Base-by-base conservation (phyloP, 2,113 vertebrate species). In the Himantopus leucocephalus region DNA sequence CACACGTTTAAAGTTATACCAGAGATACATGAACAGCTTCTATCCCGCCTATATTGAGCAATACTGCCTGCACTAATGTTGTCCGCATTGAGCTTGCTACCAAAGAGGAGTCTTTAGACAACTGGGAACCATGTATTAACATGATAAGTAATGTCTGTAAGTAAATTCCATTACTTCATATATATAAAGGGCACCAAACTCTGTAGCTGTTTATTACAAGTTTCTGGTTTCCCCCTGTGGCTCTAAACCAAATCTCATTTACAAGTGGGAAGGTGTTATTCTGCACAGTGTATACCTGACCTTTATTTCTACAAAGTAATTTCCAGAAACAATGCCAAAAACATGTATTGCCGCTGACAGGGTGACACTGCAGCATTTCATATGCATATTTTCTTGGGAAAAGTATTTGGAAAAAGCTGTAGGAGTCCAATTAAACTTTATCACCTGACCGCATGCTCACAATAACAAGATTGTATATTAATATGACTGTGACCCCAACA, bases 371-470 rank as follows among this genome's bases (percentile, higher is more conserved):
- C 26, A 95, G 62, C 62, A 92, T 37, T 88, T 90, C 43, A 85
- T 52, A 66, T 52, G 53, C 37, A 71, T 78, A 66, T 77, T 94
- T 94, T 83, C 79, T 80, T 78, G 14, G 41, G 35, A 74, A 88
- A 94, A 81, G 72, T 78, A 67, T 80, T 93, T 67, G 24, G 30
- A 22, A 96, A 96, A 91, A 87, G 41, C 83, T 81, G 58, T 52
- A 90, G 85, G 79, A 88, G 88, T 79, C 85, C 94, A 97, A 92
- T 96, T 95, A 96, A 85, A 94, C 68, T 86, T 92, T 71, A 82
- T 93, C 92, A 96, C 53, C 60, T 94, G 50, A 62, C 43, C 78
- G 76, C 70, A 76, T 75, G 58, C 29, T 52, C 21, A 74, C 58
- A 86, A 50, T 39, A 96, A 88, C 39, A 59, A 94, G 64, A 53